These are phyloP conservation scores for Eupithecia abbreviata DNA, from an alignment of 2,888 invertebrate species.

Conservation along the genomic window DNA sequence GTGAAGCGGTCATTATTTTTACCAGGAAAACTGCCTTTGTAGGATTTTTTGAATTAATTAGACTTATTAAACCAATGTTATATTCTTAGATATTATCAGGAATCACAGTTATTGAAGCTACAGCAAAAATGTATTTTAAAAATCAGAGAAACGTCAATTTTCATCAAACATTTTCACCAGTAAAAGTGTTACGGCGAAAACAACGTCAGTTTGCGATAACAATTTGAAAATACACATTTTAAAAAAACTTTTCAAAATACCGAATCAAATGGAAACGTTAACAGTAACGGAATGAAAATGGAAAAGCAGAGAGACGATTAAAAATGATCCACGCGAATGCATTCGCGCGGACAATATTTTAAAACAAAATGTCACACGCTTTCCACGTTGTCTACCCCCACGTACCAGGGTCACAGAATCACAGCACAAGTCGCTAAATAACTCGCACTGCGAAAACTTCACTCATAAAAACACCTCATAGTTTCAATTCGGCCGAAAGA, in stretches of 20 bases:
- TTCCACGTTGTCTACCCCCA: slow-evolving; percentile 76
- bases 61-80: not conserved
- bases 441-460: slow-evolving; percentile 10
- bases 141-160: not conserved
- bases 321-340: slow-evolving; percentile 82
- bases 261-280: slow-evolving; percentile 34
- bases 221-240: not conserved
- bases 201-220: slow-evolving; percentile 1
- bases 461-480: not conserved
- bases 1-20: slow-evolving; percentile 1
- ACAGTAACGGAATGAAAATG: slow-evolving; percentile 51
- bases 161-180: not conserved
- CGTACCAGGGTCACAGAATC: slow-evolving; percentile 50
- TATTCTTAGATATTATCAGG: not conserved
- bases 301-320: slow-evolving; percentile 73
- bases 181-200: not conserved
- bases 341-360: slow-evolving; percentile 83
- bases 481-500: not conserved
- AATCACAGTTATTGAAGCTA: not conserved
- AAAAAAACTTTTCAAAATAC: slow-evolving; percentile 25
- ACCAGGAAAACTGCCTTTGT: not conserved
- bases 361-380: slow-evolving; percentile 84
- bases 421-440: slow-evolving; percentile 21
- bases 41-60: not conserved
- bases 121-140: not conserved